Evolutionary conservation across 2,888 invertebrate species (phyloP), one percentile per base, ranked within the genome.

Genomic region (Helobdella robusta): DNA sequence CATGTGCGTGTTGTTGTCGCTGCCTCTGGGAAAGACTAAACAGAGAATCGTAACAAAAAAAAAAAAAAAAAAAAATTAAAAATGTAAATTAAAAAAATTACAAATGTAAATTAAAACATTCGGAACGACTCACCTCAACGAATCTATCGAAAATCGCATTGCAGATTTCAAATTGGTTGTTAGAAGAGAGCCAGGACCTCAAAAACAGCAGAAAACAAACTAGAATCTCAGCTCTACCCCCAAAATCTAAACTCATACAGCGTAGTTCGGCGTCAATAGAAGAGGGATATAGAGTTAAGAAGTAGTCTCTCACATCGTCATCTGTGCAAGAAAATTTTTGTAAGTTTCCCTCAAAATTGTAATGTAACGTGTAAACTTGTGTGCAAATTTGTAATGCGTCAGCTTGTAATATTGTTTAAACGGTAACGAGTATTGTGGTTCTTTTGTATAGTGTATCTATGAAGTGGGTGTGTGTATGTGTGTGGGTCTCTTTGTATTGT

Each of bases 121-220:
- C 8, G 40, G 11, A 40, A 40, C 40, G 6, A 11, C 48, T 11
- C 11, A 62, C 62, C 50, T 62, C 48, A 2, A 15, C 15, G 8
- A 62, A 23, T 48, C 62, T 62, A 28, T 20, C 1, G 25, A 50
- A 23, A 2, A 62, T 32, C 23, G 62, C 62, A 50, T 50, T 50
- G 32, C 28, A 44, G 30, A 62, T 32, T 23, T 62, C 62, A 5
- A 46, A 48, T 5, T 62, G 48, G 44, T 62, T 62, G 34, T 62
- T 62, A 2, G 50, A 32, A 18, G 15, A n/a, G 6, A 48, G 2
- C 62, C 62, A 62, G 30, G 28, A 62, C 28, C 6, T 1, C 25
- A 62, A 2, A 28, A 62, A 62, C 20, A 30, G 11, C 2, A 62
- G 20, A 20, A 62, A 40, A 50, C 28, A 30, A 1, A 6, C 1